These are phyloP conservation scores for Euura saliciscinereae DNA, from an alignment of 1,140 invertebrate genomes.

Conservation along the genomic window DNA sequence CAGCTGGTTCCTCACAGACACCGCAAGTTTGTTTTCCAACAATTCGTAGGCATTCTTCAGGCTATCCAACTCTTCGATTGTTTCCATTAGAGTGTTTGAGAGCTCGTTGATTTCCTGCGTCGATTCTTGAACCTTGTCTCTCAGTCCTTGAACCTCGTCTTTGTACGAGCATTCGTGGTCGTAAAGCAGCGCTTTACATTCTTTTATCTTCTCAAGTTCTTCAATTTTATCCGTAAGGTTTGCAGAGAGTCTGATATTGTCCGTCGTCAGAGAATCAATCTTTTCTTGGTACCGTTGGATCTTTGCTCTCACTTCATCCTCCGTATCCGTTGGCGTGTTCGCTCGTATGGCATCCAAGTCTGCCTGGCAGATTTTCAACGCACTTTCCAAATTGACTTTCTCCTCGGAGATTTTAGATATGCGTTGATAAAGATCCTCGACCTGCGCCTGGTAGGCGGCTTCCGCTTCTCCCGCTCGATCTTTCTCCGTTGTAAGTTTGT, in stretches of 20 bases:
- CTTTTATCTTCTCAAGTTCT: conserved; percentile 32
- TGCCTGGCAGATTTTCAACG: conserved; percentile 26
- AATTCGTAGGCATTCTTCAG: conserved; percentile 26
- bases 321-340: neutral
- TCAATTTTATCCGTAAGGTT: conserved; percentile 34
- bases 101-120: conserved; percentile 35
- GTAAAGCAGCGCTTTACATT: conserved; percentile 25
- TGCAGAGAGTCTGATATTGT: conserved; percentile 28
- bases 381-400: conserved; percentile 31
- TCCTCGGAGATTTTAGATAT: conserved; percentile 31
- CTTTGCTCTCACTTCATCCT: conserved; percentile 27
- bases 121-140: conserved; percentile 23
- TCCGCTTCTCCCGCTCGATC: conserved; percentile 26
- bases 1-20: neutral
- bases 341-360: conserved; percentile 21
- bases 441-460: conserved; percentile 23
- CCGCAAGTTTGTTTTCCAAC: conserved; percentile 21
- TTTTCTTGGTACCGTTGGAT: conserved; percentile 25
- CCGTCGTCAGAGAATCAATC: conserved; percentile 21
- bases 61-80: conserved; percentile 33
- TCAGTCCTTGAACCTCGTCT: conserved; percentile 19
- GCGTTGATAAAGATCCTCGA: conserved; percentile 30
- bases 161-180: conserved; percentile 31
- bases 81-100: conserved; percentile 32
- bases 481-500: conserved; percentile 36